Base-by-base conservation (phyloP, 2,888 invertebrate species). In the Agrochola litura region DNA sequence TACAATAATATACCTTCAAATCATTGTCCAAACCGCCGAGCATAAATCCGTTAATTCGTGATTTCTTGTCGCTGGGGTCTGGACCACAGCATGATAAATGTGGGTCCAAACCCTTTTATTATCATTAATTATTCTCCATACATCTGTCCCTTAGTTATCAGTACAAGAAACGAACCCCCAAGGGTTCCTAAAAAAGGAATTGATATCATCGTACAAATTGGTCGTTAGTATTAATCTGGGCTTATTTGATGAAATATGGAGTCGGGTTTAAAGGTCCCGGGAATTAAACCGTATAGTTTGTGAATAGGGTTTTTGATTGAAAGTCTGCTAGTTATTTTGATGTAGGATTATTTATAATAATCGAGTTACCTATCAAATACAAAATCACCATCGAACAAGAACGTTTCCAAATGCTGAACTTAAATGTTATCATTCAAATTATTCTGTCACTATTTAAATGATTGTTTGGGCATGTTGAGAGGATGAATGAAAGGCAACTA, bases 31-130 rank as follows among this genome's bases (percentile, higher is more conserved):
- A 61, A 52, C 69, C 79, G 16, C 22, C 8, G 41, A n/a, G 46
- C 79, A 88, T 89, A 88, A 89, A 90, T 88, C 87, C 84, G 73
- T 80, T 91, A 89, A 91, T 89, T 89, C 79, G 76, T 87, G 88
- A 90, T 89, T 89, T 85, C 91, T 89, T 88, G 90, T 86, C 87
- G 64, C 73, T 77, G 67, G 75, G 82, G 74, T 65, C 81, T 73
- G 77, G 75, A 82, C 86, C 88, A 67, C 85, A 71, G 60, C 73
- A 83, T 91, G 90, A 91, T 89, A 84, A 87, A 91, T 89, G 79
- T 75, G 86, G 88, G 86, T 80, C 79, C 43, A 30, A 71, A 77
- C 82, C 76, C 86, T 84, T 85, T 82, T 87, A 89, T 84, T 83
- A 80, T 78, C 87, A 89, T 89, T 90, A 89, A 89, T 89, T 89